A percentile compares a stretch with the other conserved stretches of the same genome.
Evolutionary conservation across 2,888 invertebrate species (phyloP).

Genomic region (Fissipunctia ypsillon): DNA sequence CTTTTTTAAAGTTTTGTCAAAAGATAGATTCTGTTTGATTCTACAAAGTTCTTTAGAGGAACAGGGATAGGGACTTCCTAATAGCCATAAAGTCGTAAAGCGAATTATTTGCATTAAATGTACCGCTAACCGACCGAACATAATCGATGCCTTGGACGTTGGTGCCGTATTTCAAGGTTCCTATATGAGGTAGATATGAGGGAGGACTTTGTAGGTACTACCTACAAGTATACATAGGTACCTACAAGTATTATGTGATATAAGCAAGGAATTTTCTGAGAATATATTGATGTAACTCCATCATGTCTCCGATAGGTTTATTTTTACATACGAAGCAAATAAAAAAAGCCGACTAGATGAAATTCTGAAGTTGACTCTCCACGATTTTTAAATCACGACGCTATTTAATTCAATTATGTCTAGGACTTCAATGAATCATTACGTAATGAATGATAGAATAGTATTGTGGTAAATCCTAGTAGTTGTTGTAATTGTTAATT

Average conservation of each 20-base stretch:
- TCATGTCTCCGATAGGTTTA: background rate
- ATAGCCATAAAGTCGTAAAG: constrained; percentile 57
- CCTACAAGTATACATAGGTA: background rate
- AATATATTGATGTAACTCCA: background rate
- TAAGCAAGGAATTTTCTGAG: background rate
- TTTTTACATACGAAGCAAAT: background rate
- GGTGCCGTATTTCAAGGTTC: constrained; percentile 34
- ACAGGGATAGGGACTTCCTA: constrained; percentile 2
- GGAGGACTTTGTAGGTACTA: background rate
- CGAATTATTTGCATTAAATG: constrained; percentile 65
- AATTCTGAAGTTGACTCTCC: background rate
- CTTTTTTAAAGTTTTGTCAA: background rate
- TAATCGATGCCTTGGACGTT: constrained; percentile 39
- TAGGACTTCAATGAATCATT: background rate
- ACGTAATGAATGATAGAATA: background rate
- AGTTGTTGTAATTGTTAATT: background rate
- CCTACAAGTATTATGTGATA: background rate
- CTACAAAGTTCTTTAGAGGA: background rate
- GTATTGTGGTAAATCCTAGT: background rate
- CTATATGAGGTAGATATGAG: constrained; percentile 2
- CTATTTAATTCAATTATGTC: background rate
- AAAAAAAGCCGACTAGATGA: background rate
- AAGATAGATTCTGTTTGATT: background rate
- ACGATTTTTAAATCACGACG: background rate
- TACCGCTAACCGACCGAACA: constrained; percentile 65